Percentiles rank a stretch among this genome's conserved stretches.
Evolutionary conservation across 2,113 vertebrate genomes (phyloP).

Genomic region (Choloepus hoffmanni): DNA sequence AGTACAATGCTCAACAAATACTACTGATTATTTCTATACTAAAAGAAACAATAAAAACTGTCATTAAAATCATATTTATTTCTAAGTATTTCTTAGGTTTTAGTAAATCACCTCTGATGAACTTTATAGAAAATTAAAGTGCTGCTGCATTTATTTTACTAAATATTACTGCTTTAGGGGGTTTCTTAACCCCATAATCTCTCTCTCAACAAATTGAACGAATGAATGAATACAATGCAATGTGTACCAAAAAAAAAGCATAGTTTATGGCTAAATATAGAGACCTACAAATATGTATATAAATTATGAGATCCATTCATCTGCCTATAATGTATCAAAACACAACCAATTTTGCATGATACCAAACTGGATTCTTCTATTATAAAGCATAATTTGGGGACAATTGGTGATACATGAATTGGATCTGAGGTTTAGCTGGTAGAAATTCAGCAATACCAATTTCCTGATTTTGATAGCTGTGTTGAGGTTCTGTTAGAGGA

Average conservation of each 20-base stretch:
- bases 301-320: background rate
- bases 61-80: background rate
- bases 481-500: background rate
- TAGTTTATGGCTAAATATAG: background rate
- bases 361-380: background rate
- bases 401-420: background rate
- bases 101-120: background rate
- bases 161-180: background rate
- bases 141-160: background rate
- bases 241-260: background rate
- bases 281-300: background rate
- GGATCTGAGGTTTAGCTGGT: background rate
- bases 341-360: background rate
- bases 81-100: constrained; percentile 12
- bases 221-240: background rate
- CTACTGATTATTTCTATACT: background rate
- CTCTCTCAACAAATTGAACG: background rate
- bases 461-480: background rate
- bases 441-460: background rate
- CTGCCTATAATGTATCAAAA: background rate
- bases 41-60: background rate
- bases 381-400: background rate
- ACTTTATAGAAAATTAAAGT: background rate
- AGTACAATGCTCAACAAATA: background rate
- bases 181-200: background rate